A percentile compares a stretch with the other conserved stretches of the same genome.
These are phyloP conservation scores for Lucinisca nassula DNA, from an alignment of 2,888 invertebrate genomes.

Conservation along the genomic window DNA sequence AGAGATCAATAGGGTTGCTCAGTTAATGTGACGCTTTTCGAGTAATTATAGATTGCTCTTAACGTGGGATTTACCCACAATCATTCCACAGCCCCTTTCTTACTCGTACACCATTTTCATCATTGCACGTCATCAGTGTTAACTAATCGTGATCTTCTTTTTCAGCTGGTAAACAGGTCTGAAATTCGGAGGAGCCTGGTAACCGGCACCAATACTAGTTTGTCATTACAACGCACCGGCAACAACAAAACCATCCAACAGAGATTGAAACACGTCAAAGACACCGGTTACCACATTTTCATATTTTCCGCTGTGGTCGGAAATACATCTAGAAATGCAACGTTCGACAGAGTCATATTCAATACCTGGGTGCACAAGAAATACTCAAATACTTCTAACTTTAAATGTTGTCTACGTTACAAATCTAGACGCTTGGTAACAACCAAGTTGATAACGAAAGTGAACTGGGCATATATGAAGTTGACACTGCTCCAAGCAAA, in stretches of 20 bases:
- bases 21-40: too few species aligned
- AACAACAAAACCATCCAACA: neutral
- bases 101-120: too few species aligned
- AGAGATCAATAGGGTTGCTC: too few species aligned
- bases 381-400: slow-evolving; percentile 23
- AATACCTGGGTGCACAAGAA: slow-evolving; percentile 53
- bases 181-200: too few species aligned
- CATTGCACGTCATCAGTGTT: too few species aligned
- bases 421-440: slow-evolving; percentile 27
- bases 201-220: neutral
- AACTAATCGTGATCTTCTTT: too few species aligned
- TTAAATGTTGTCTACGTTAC: slow-evolving; percentile 54
- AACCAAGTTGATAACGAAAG: slow-evolving; percentile 13
- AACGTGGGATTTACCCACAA: too few species aligned
- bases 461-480: slow-evolving; percentile 44
- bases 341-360: slow-evolving; percentile 42
- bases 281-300: slow-evolving; percentile 42
- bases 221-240: neutral
- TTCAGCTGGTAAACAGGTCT: too few species aligned
- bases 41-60: too few species aligned
- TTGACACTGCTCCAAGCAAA: slow-evolving; percentile 21
- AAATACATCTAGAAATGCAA: slow-evolving; percentile 39
- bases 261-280: slow-evolving; percentile 39
- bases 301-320: slow-evolving; percentile 59
- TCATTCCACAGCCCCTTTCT: too few species aligned